Base-by-base conservation (phyloP, 2,888 invertebrate species). In the Polylopha cassiicola region DNA sequence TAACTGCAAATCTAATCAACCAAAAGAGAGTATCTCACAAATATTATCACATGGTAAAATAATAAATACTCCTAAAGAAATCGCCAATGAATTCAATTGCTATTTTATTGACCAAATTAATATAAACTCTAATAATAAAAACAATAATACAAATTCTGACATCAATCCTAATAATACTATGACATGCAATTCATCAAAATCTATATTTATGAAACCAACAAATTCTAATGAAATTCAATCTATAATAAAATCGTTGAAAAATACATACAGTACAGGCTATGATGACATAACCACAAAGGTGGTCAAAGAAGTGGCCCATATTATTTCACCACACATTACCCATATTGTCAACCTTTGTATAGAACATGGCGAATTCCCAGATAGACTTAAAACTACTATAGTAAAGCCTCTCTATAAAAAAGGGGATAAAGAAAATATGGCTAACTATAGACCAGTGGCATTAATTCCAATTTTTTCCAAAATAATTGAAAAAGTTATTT, bases 381-480 rank as follows among this genome's bases (percentile, higher is more conserved):
- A 44, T 4, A 18, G 3, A 6, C 18, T 43, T n/a, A 43, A 43
- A 24, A 29, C 6, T 15, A 22, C 37, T 17, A 13, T 44, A 6
- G 32, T 41, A 3, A 41, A 33, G 23, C 44, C 39, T 4, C 3
- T 44, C 6, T 33, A 32, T 6, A 37, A 44, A 27, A 46, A 37
- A 18, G 17, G 11, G 2, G 24, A 46, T 22, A 43, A 8, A 20
- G 26, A 32, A 10, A 18, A 23, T 9, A 29, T 18, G 9, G 9
- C 8, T 5, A 34, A 34, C 6, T 41, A 41, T 20, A 33, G 41
- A 21, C 41, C 41, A 3, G 30, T 36, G 8, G 34, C 36, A 16
- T 36, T 41, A n/a, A 9, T 41, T 6, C 18, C 41, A 14, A 10
- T 41, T 1, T 34, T 34, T 20, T 21, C 41, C 10, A 41, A 41